A percentile compares a stretch with the other conserved stretches of the same genome.
These are phyloP conservation scores for Furcula furcula DNA, from an alignment of 2,888 invertebrate species.

Conservation along the genomic window DNA sequence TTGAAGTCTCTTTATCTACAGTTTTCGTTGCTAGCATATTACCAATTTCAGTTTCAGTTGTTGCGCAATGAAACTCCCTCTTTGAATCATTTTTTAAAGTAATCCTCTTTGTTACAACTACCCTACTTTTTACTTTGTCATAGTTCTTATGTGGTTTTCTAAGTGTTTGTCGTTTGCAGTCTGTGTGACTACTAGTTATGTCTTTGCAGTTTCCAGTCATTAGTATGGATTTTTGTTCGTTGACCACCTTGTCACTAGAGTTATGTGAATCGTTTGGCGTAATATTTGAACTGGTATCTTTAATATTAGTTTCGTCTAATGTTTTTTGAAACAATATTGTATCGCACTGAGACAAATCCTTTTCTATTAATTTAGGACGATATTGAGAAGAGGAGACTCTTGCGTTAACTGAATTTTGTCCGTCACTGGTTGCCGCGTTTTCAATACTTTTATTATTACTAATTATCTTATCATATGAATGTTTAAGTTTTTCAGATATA, in stretches of 20 bases:
- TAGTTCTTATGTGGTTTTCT: conserved; percentile 7
- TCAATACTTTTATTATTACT: no score
- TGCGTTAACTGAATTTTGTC: no score
- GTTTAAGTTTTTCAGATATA: conserved; percentile 35
- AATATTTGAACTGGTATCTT: not conserved
- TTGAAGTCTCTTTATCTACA: not conserved
- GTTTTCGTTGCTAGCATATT: not conserved
- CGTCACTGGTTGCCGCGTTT: no score
- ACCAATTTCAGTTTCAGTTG: conserved; percentile 4
- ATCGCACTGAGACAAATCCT: not conserved
- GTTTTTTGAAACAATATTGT: not conserved
- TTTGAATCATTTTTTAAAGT: conserved; percentile 1
- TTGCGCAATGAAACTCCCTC: not conserved
- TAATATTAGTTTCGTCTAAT: not conserved
- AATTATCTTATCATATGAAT: no score
- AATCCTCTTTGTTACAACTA: conserved; percentile 9
- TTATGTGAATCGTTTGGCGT: no score
- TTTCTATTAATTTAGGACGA: not conserved
- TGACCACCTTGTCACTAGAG: no score
- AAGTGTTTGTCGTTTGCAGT: not conserved
- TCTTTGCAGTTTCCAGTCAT: no score
- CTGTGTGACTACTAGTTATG: not conserved
- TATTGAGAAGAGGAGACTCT: not conserved
- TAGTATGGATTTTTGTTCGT: no score
- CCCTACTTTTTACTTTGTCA: conserved; percentile 8